Conservation (phyloP, 2,113 vertebrate genomes). For the Andinoacara biseriatus region DNA sequence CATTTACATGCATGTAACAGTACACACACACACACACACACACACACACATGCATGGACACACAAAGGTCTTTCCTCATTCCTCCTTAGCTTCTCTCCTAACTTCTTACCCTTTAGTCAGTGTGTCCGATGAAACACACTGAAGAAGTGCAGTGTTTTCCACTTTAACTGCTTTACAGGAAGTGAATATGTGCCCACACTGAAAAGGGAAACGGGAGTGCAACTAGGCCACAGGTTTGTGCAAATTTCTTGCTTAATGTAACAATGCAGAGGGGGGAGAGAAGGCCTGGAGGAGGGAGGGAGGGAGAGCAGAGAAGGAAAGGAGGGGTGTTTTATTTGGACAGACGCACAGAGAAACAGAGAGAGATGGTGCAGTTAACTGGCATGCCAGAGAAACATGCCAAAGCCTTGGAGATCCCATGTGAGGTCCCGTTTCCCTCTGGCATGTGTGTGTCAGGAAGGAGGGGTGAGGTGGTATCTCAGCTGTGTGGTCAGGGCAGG, state of each 20-base stretch:
- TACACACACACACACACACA: neutral
- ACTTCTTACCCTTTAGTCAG: neutral
- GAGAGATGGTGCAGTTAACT: slow-evolving; percentile 23
- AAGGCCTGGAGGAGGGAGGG: neutral
- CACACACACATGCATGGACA: neutral
- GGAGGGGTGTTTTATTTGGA: slow-evolving; percentile 25
- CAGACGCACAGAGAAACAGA: slow-evolving; percentile 17
- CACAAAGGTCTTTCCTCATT: neutral
- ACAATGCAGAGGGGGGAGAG: slow-evolving; percentile 18
- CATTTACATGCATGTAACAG: neutral
- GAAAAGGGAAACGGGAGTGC: neutral
- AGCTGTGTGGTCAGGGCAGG: neutral
- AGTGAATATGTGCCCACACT: slow-evolving; percentile 10
- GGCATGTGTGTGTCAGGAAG: neutral
- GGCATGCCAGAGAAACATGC: slow-evolving; percentile 18
- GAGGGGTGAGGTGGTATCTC: neutral
- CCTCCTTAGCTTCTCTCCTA: neutral
- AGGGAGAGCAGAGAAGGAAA: neutral
- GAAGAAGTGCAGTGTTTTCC: slow-evolving; percentile 2
- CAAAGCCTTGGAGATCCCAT: slow-evolving; percentile 32
- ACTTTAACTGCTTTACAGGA: slow-evolving; percentile 12
- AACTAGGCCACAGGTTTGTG: slow-evolving; percentile 40
- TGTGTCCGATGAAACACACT: neutral
- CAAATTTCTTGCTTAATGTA: slow-evolving; percentile 12
- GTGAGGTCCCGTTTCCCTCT: neutral